Evolutionary conservation across 2,797 vertebrate genomes (phyloP).

Genomic region (Acrocephalus scirpaceus): DNA sequence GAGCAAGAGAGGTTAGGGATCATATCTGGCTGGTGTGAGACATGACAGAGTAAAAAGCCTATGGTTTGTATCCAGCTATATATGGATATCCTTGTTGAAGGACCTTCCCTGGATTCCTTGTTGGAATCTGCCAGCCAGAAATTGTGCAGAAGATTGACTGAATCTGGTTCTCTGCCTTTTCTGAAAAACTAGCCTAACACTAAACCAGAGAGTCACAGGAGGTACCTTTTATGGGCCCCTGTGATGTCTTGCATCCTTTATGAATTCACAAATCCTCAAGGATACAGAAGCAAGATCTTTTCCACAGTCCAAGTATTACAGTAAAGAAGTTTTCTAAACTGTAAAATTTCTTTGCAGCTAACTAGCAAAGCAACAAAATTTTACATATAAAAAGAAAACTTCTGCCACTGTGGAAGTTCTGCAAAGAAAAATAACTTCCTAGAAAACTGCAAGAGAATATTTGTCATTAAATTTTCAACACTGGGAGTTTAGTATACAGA

Average conservation of each 20-base stretch:
- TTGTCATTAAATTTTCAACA: not conserved
- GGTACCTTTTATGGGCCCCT: not conserved
- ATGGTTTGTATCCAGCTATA: not conserved
- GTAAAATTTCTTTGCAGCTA: not conserved
- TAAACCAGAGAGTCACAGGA: not conserved
- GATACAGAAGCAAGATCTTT: not conserved
- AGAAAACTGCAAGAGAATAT: not conserved
- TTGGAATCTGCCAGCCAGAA: not conserved
- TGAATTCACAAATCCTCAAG: not conserved
- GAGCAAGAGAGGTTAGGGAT: not conserved
- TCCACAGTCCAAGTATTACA: not conserved
- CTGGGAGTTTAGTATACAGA: not conserved
- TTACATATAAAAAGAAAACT: not conserved
- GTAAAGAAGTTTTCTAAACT: not conserved
- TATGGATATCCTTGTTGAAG: not conserved
- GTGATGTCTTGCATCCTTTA: not conserved
- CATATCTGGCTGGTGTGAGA: not conserved
- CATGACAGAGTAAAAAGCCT: not conserved
- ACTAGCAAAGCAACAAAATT: not conserved
- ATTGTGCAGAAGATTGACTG: not conserved
- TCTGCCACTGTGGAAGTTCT: not conserved
- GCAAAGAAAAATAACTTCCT: not conserved
- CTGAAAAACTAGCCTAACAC: not conserved
- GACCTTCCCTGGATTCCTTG: no score
- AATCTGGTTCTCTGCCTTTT: not conserved